Conservation (phyloP, 92 coral and sea anemone genomes). For the Phenganax marumi region DNA sequence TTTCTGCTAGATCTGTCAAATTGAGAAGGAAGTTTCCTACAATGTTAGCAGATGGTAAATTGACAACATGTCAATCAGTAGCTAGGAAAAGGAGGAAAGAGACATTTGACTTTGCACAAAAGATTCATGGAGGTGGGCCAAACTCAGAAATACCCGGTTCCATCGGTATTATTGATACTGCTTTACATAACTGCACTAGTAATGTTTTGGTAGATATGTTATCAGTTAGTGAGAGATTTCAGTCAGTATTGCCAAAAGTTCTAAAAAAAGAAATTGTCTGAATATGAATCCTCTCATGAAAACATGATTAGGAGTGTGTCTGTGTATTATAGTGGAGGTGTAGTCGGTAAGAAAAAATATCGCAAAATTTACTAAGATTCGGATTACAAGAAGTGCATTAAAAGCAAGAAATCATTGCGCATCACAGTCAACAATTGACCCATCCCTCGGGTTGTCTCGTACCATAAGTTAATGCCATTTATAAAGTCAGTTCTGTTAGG, state of each 20-base stretch:
- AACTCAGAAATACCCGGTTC: not conserved
- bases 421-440: constrained; percentile 10
- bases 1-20: no score
- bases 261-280: not conserved
- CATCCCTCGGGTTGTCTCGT: constrained; percentile 20
- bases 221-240: not conserved
- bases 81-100: not conserved
- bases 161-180: not conserved
- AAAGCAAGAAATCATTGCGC: not conserved
- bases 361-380: constrained; percentile 19
- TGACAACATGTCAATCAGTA: not conserved
- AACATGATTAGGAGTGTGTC: constrained; percentile 17
- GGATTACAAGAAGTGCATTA: not conserved
- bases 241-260: constrained; percentile 10
- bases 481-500: constrained; percentile 29
- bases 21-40: no score
- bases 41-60: no score
- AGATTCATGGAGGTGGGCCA: not conserved
- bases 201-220: not conserved
- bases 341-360: constrained; percentile 26
- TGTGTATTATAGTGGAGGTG: constrained; percentile 33
- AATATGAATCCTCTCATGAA: constrained; percentile 26
- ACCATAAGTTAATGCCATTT: constrained; percentile 16
- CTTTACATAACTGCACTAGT: not conserved
- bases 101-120: not conserved